Evolutionary conservation across 2,888 invertebrate genomes (phyloP), one percentile per base, ranked within the genome.

Genomic region (Phyto melanocephala): DNA sequence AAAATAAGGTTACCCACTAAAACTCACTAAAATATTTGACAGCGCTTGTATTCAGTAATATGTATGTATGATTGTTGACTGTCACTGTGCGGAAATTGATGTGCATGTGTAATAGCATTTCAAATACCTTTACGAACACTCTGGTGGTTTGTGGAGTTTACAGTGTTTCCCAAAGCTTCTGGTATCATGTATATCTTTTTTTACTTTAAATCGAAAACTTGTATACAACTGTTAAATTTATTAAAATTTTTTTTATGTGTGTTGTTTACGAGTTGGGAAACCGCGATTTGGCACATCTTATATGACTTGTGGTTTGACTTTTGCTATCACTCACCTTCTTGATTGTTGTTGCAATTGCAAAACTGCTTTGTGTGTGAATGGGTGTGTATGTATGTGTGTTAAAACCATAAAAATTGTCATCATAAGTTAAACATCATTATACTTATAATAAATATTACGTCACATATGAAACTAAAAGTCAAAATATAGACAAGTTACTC

Each of bases 361-460:
- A 28, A 63, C 47, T 63, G 56, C 11, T 63, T 45, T 33, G 28
- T 54, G 17, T 24, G 33, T 37, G 58, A 7, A 20, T 58, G 20
- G 11, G 6, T 33, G 22, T 47, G 20, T 47, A 24, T 3, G n/a
- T 47, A n/a, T 56, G 72, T 35, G 67, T 37, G 54, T 63, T 28
- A 56, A 42, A 65, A 56, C 56, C 71, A 75, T 72, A 67, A 84
- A 81, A 74, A 84, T 85, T 85, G 85, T 84, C 84, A 82, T 85
- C 85, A 85, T 85, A 83, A 85, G 81, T 81, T 84, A 81, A 74
- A 84, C 78, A 83, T 78, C 74, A 72, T 68, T 56, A 68, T 72
- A 50, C 58, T 75, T 79, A 54, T 28, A 56, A 58, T 65, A 70
- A 52, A 80, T 67, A 60, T 65, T 68, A 65, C 75, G 63, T 15